phyloP scores from a whole-genome alignment of 2,888 invertebrate genomes.

The Tanaodytes sp. region DNA sequence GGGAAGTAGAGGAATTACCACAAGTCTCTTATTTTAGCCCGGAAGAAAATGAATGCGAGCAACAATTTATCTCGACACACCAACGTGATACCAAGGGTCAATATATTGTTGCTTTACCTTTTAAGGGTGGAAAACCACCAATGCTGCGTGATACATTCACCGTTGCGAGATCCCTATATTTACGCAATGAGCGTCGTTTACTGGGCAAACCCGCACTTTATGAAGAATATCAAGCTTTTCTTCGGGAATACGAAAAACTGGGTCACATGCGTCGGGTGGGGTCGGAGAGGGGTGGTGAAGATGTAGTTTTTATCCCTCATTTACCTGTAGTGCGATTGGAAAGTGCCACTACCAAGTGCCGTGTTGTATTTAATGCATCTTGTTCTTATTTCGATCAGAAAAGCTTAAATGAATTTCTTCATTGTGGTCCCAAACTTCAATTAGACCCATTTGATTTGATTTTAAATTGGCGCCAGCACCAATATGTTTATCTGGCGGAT shows the following conservation, averaged over 20 bases:
- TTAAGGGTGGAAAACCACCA: neutral
- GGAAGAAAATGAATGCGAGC: neutral
- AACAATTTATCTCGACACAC: neutral
- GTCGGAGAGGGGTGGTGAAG: too few relatives aligned
- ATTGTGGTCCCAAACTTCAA: neutral
- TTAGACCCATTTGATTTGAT: neutral
- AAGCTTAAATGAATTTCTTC: slow-evolving; percentile 3
- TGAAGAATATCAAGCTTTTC: neutral
- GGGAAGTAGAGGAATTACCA: neutral
- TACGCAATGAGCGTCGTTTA: too few relatives aligned
- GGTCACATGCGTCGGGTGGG: too few relatives aligned
- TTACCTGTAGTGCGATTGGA: too few relatives aligned
- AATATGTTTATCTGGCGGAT: neutral
- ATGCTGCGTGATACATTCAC: too few relatives aligned
- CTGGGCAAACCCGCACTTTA: too few relatives aligned
- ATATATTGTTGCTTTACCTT: neutral
- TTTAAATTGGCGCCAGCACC: neutral
- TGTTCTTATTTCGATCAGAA: neutral
- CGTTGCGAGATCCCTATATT: too few relatives aligned
- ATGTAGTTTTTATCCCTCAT: too few relatives aligned
- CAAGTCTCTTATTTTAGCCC: neutral
- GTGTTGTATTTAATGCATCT: neutral
- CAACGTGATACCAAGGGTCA: neutral
- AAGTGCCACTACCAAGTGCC: too few relatives aligned
- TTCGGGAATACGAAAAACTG: too few relatives aligned